Evolutionary conservation across 2,888 invertebrate species (phyloP), one percentile per base, ranked within the genome.

Genomic region (Maniola hyperantus): DNA sequence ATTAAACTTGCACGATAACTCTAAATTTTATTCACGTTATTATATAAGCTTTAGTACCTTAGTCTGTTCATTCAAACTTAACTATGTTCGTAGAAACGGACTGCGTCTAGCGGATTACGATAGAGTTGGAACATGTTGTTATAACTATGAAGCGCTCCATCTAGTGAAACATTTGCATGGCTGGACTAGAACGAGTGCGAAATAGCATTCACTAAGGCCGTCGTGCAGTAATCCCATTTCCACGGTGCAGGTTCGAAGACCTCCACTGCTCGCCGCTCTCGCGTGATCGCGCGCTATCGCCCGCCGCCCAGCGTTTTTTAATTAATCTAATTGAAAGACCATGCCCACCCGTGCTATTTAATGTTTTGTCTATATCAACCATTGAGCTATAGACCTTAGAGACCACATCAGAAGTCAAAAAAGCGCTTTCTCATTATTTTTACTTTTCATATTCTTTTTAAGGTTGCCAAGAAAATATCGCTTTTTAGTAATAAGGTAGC

Each of bases 181-280:
- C 6, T 42, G 5, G 82, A 51, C 78, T 77, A 80, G 78, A 83
- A 81, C 79, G 79, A 86, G 85, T 81, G 83, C 84, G 80, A 85
- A 88, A 85, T 83, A 80, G 80, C 82, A 80, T 84, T 79, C 83
- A 82, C 81, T 48, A 18, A 18, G 82, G 80, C 79, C 83, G 81
- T 83, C 87, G 87, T 81, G 86, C 84, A 85, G 84, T 88, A 89
- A 89, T 89, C 86, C 83, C 83, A 88, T 89, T 89, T 89, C 85
- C 87, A 89, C 87, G 88, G 87, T 84, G 72, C 76, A 79, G 84
- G 88, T 88, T 88, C 86, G 84, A 79, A 88, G 87, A 88, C 86
- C 86, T 79, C 83, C 76, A 77, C 33, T 66, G 76, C 75, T 72
- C 71, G 73, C 72, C 68, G 64, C 58, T 66, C 77, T 87, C 79